These are phyloP conservation scores for Megamerina dolium DNA, from an alignment of 2,888 invertebrate genomes.

Conservation along the genomic window DNA sequence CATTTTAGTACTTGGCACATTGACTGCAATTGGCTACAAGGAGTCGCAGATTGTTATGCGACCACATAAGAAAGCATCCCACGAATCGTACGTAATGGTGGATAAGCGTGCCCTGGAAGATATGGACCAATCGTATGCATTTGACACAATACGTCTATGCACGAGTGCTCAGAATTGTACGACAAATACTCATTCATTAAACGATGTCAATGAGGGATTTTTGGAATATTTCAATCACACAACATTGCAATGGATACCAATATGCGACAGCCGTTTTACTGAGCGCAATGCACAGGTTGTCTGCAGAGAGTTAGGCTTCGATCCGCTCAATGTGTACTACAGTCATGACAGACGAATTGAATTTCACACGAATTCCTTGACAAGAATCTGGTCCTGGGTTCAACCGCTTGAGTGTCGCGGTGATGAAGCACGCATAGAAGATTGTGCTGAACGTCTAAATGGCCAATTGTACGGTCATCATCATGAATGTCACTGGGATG, in stretches of 20 bases:
- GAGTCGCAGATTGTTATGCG: slow-evolving; percentile 74
- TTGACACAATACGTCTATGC: slow-evolving; percentile 69
- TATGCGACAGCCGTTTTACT: slow-evolving; percentile 93
- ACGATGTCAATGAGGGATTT: slow-evolving; percentile 71
- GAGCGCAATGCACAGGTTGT: slow-evolving; percentile 96
- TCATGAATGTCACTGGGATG: slow-evolving; percentile 84
- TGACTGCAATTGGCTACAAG: slow-evolving; percentile 74
- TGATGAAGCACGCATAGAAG: slow-evolving; percentile 68
- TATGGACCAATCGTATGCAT: slow-evolving; percentile 46
- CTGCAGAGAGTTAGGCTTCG: slow-evolving; percentile 86
- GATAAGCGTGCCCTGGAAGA: slow-evolving; percentile 52
- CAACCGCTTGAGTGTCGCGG: slow-evolving; percentile 83
- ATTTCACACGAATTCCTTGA: slow-evolving; percentile 80
- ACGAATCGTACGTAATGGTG: slow-evolving; percentile 30
- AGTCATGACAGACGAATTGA: slow-evolving; percentile 80
- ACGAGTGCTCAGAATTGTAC: slow-evolving; percentile 65
- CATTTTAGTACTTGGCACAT: slow-evolving; percentile 84
- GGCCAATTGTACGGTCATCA: slow-evolving; percentile 82
- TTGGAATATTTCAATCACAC: slow-evolving; percentile 93
- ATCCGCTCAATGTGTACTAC: slow-evolving; percentile 82
- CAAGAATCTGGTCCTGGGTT: slow-evolving; percentile 90
- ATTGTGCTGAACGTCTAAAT: slow-evolving; percentile 82
- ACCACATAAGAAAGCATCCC: slow-evolving; percentile 49
- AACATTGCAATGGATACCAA: slow-evolving; percentile 92
- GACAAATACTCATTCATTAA: slow-evolving; percentile 41